A percentile compares a stretch with the other conserved stretches of the same genome.
phyloP scores from a whole-genome alignment of 2,797 vertebrate species.

The Poeciliopsis infans region DNA sequence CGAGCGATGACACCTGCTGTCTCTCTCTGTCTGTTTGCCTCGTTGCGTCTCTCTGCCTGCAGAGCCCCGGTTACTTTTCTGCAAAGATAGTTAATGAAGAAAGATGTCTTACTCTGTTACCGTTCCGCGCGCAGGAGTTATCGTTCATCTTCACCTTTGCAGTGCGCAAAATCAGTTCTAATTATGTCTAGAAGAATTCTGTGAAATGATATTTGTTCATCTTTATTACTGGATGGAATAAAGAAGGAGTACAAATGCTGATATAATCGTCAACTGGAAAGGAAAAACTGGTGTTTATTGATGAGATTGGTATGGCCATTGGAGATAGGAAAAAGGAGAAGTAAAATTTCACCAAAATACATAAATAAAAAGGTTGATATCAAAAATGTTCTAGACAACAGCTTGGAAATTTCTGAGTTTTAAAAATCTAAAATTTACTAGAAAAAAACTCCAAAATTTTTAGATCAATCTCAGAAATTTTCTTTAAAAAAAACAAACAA shows the following conservation, averaged over 20 bases:
- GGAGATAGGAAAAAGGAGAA: no score
- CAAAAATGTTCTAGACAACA: no score
- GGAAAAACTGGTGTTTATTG: background rate
- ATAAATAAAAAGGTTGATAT: no score
- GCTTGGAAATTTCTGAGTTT: no score
- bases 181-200: background rate
- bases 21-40: conserved; percentile 2
- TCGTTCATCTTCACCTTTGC: background rate
- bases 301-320: background rate
- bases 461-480: no score
- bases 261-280: background rate
- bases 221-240: background rate
- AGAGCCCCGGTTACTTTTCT: conserved; percentile 7
- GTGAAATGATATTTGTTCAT: background rate
- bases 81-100: background rate
- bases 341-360: no score
- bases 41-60: conserved; percentile 39
- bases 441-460: no score
- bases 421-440: no score
- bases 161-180: background rate
- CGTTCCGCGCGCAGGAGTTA: background rate
- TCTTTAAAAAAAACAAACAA: no score
- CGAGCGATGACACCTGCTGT: conserved; percentile 12
- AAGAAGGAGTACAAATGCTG: background rate
- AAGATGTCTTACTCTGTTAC: conserved; percentile 34